phyloP scores from a whole-genome alignment of 1,140 invertebrate genomes.

The Drosophila mayri region DNA sequence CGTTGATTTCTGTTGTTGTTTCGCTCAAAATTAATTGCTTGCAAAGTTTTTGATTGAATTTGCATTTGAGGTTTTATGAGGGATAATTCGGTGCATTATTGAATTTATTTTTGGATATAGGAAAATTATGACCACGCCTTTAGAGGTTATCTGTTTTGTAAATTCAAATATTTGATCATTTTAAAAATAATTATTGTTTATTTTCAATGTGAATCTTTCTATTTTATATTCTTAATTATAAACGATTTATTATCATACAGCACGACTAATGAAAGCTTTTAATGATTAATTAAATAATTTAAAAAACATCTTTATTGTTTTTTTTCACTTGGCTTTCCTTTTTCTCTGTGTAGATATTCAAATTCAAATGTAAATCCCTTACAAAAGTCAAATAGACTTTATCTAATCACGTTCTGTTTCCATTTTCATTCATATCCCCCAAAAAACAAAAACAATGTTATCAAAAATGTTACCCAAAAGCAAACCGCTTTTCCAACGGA shows the following conservation, averaged over 20 bases:
- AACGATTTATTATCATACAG: too few species aligned
- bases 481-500: constrained; percentile 51
- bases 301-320: too few species aligned
- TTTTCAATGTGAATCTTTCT: too few species aligned
- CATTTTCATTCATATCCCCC: constrained; percentile 16
- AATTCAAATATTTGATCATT: not conserved
- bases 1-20: constrained; percentile 52
- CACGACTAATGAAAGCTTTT: too few species aligned
- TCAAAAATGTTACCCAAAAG: constrained; percentile 27
- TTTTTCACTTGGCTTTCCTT: not conserved
- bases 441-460: constrained; percentile 30
- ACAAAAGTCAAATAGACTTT: constrained; percentile 40
- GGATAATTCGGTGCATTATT: constrained; percentile 20
- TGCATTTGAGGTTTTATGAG: constrained; percentile 28
- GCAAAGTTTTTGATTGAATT: constrained; percentile 44
- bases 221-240: too few species aligned
- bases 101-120: constrained; percentile 5
- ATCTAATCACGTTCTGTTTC: constrained; percentile 43
- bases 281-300: too few species aligned
- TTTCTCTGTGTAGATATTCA: constrained; percentile 12
- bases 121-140: not conserved
- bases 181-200: too few species aligned
- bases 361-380: constrained; percentile 23
- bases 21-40: constrained; percentile 46
- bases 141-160: not conserved